phyloP scores from a whole-genome alignment of 2,888 invertebrate genomes.

The Eupelmus urozonus region DNA sequence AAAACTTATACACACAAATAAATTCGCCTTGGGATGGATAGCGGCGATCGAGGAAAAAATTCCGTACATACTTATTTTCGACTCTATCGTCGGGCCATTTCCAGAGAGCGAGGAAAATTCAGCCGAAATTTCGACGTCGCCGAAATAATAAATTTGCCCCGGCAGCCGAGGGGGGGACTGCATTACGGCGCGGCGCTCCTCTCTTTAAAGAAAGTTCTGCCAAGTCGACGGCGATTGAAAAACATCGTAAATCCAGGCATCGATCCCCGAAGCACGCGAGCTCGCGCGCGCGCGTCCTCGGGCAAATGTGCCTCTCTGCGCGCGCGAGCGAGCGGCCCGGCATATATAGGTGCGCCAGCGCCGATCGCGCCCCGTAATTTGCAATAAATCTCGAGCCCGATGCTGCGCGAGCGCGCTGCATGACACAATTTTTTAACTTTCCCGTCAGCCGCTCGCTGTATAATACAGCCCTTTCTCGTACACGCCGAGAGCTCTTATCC shows the following conservation, averaged over 20 bases:
- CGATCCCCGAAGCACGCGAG: constrained; percentile 67
- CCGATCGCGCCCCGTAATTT: constrained; percentile 41
- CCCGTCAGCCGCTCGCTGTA: not conserved
- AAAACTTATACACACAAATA: not conserved
- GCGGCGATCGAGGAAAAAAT: constrained; percentile 2
- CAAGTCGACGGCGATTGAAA: constrained; percentile 75
- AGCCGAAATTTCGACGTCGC: not conserved
- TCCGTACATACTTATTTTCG: constrained; percentile 21
- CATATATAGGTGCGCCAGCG: too few relatives aligned
- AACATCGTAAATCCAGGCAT: constrained; percentile 76
- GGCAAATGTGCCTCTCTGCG: too few relatives aligned
- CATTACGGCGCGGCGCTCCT: constrained; percentile 34
- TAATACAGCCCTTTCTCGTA: not conserved
- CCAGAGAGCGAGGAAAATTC: not conserved
- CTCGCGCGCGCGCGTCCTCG: too few relatives aligned
- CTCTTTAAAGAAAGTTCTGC: constrained; percentile 69
- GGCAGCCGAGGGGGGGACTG: not conserved
- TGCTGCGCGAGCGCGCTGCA: not conserved
- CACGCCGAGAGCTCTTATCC: not conserved
- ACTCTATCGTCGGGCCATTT: not conserved
- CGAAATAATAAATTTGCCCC: constrained; percentile 48
- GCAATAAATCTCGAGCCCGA: constrained; percentile 48
- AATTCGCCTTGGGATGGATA: too few relatives aligned
- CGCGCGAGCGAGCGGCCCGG: too few relatives aligned
- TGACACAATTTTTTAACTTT: constrained; percentile 38